Conservation (phyloP, 2,113 vertebrate genomes). For the Gnathonemus longibarbis region DNA sequence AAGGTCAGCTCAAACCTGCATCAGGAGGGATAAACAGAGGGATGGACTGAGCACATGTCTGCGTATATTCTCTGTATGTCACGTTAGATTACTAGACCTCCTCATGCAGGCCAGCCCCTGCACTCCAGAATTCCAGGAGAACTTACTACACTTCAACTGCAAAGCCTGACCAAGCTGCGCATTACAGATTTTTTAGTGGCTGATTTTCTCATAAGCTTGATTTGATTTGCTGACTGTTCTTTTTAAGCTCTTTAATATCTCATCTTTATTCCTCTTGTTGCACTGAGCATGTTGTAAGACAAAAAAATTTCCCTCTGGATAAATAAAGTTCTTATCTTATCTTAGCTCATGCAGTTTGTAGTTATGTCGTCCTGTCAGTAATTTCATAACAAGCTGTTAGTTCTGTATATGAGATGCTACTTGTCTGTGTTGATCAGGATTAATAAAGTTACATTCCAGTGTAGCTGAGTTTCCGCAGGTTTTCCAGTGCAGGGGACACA, state of each 20-base stretch:
- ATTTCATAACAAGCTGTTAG: background rate
- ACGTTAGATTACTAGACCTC: background rate
- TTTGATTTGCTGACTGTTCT: no score
- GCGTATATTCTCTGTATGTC: background rate
- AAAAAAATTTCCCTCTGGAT: no score
- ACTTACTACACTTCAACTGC: background rate
- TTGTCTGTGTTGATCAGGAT: background rate
- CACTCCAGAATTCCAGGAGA: background rate
- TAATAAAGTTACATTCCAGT: background rate
- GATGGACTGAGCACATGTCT: background rate
- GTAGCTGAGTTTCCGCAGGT: no score
- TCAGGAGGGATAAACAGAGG: background rate
- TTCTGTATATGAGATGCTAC: background rate
- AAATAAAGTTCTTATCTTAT: no score
- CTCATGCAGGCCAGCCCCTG: background rate
- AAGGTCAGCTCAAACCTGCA: slow-evolving; percentile 57
- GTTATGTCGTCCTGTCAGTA: background rate
- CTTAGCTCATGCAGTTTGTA: background rate
- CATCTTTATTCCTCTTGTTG: no score
- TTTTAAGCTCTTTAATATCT: no score
- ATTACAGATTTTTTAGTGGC: background rate
- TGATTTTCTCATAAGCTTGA: background rate
- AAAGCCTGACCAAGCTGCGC: background rate
- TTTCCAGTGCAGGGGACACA: no score
- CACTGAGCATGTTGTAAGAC: no score